Evolutionary conservation across 2,797 vertebrate genomes (phyloP), one percentile per base, ranked within the genome.

Genomic region (Mycteria americana): DNA sequence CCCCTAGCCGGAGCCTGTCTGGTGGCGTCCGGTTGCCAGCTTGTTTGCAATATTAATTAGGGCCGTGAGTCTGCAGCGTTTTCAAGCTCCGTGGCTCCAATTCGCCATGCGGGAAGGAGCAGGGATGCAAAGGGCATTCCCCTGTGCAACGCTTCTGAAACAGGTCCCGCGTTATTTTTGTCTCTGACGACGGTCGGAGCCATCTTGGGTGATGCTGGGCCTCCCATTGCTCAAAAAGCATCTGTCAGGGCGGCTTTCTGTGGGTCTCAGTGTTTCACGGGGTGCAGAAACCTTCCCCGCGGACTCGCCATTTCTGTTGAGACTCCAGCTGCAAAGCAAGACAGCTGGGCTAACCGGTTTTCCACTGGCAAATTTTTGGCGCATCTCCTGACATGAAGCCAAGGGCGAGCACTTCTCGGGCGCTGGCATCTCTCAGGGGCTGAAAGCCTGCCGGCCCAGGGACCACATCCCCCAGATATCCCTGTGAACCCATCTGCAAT

Each of bases 131-230:
- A 56, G 28, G 15, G 30, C 79, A 53, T 35, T 84, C 45, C 18
- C n/a, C 17, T 7, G 3, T 2, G 18, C 2, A 2, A 57, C 9
- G 0, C 22, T 79, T 91, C 82, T 37, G 1, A 7, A 50, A 46
- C 13, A 27, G n/a, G 4, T n/a, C 57, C 37, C 0, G 0, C 1
- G 0, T 72, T 68, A 65, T 39, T 88, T 84, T 45, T 39, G 51
- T 53, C 35, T 83, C 69, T 70, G 33, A 45, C 48, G 28, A 37
- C 0, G 2, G 35, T 60, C 4, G 2, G 67, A 18, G 37, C 53
- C 50, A 5, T 53, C 57, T 9, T 3, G 39, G 25, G 13, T 15
- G 37, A 15, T 41, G n/a, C 69, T 67, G 57, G 15, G 17, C 6
- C 11, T 51, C 48, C 43, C 21, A 2, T 16, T 63, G 54, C 70